These are phyloP conservation scores for Agapornis roseicollis DNA, from an alignment of 2,113 vertebrate genomes.

Conservation along the genomic window DNA sequence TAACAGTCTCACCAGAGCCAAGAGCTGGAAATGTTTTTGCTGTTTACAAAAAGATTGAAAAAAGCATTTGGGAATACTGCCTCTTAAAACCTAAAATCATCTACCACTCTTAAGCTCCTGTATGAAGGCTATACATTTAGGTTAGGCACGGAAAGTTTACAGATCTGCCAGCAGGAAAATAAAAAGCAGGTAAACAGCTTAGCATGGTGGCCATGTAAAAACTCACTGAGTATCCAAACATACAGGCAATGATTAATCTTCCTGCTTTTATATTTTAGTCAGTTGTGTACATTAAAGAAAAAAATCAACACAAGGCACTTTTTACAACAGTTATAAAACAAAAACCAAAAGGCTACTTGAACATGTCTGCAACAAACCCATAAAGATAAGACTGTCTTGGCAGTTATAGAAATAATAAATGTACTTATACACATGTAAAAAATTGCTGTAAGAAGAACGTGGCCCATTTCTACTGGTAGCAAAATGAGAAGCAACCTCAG, in stretches of 20 bases:
- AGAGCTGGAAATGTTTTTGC: constrained; percentile 10
- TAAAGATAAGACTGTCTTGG: constrained; percentile 22
- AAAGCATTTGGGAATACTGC: constrained; percentile 15
- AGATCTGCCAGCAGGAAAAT: constrained; percentile 12
- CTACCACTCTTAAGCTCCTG: neutral
- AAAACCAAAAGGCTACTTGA: constrained; percentile 22
- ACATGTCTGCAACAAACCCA: constrained; percentile 14
- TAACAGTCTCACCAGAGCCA: neutral
- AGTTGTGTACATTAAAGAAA: neutral
- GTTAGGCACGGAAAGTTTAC: neutral
- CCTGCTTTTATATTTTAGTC: constrained; percentile 23
- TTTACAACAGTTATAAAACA: constrained; percentile 37
- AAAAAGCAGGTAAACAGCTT: constrained; percentile 31
- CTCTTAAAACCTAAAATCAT: constrained; percentile 8
- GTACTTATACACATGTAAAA: neutral
- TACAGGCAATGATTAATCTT: constrained; percentile 11
- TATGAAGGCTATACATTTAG: neutral
- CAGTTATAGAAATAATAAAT: constrained; percentile 7
- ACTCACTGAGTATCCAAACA: neutral
- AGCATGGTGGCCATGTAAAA: neutral
- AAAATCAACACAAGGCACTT: neutral
- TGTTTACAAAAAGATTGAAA: constrained; percentile 2
- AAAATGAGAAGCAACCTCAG: neutral
- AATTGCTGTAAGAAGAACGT: neutral
- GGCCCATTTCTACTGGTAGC: neutral